Evolutionary conservation across 2,113 vertebrate species (phyloP).

Genomic region (Syngnathus scovelli): DNA sequence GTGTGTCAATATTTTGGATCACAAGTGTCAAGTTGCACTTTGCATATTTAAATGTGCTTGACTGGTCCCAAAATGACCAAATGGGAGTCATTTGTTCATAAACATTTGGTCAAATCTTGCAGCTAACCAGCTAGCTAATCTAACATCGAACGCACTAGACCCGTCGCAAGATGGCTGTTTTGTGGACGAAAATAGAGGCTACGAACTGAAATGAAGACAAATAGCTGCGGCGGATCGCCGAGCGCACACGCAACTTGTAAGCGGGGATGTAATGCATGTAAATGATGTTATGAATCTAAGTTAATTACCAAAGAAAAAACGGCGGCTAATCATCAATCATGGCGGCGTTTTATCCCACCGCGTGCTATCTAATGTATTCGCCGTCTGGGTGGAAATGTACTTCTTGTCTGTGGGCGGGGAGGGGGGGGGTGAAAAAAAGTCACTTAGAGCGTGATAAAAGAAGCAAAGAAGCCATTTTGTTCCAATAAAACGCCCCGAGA

Average conservation of each 20-base stretch:
- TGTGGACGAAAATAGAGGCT: neutral
- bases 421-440: constrained; percentile 5
- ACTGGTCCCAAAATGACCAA: neutral
- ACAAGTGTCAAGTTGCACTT: too few species aligned
- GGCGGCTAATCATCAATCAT: neutral
- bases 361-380: constrained; percentile 25
- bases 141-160: neutral
- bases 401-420: constrained; percentile 17
- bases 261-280: neutral
- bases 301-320: constrained; percentile 3
- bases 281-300: constrained; percentile 5
- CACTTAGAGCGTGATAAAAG: constrained; percentile 25
- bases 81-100: neutral
- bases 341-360: neutral
- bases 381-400: constrained; percentile 29
- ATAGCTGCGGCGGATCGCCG: neutral
- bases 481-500: constrained; percentile 20
- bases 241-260: constrained; percentile 1
- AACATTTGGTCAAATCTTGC: neutral
- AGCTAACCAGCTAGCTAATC: neutral
- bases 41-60: too few species aligned
- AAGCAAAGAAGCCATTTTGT: constrained; percentile 29
- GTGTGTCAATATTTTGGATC: too few species aligned
- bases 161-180: neutral
- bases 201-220: neutral